Evolutionary conservation across 2,113 vertebrate species (phyloP), one percentile per base, ranked within the genome.

Genomic region (Epinephelus fuscoguttatus): DNA sequence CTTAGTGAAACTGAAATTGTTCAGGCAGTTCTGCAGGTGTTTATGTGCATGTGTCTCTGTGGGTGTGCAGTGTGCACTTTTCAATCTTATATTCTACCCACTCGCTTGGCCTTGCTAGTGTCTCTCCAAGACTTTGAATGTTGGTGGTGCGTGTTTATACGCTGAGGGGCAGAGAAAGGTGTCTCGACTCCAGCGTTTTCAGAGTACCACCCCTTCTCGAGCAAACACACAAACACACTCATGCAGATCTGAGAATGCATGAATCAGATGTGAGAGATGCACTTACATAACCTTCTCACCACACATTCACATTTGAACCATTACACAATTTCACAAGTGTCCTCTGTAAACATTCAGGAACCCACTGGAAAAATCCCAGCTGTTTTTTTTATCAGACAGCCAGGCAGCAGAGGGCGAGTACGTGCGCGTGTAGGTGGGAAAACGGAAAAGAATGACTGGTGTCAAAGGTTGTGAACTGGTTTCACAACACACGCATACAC

Each of bases 231-330:
- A 87, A 83, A 88, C 77, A 78, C 67, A 71, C 78, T 74, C 67
- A 75, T 75, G 62, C 47, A 87, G 75, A 90, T 92, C 87, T 85
- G 88, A 93, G 80, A 84, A 88, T 5, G 53, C 78, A 91, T 92
- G 91, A 93, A 91, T 92, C 90, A 93, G 89, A 83, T 8, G 68
- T 67, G 87, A 89, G 69, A 88, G 63, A 88, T 86, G 78, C 69
- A 71, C 89, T 92, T 92, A 86, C 79, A 82, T 88, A 92, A 93
- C 80, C 74, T 84, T 81, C 85, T 84, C 83, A 85, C 88, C 83
- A 85, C 91, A 92, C 82, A 53, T 74, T 75, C 83, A 64, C 82
- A 81, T 82, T 86, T 83, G 84, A 93, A 86, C 82, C 67, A 77
- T 89, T 90, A 89, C 81, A 82, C 85, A 81, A 88, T 89, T 89